Base-by-base conservation (phyloP, 2,888 invertebrate species). In the Nemurella pictetii region DNA sequence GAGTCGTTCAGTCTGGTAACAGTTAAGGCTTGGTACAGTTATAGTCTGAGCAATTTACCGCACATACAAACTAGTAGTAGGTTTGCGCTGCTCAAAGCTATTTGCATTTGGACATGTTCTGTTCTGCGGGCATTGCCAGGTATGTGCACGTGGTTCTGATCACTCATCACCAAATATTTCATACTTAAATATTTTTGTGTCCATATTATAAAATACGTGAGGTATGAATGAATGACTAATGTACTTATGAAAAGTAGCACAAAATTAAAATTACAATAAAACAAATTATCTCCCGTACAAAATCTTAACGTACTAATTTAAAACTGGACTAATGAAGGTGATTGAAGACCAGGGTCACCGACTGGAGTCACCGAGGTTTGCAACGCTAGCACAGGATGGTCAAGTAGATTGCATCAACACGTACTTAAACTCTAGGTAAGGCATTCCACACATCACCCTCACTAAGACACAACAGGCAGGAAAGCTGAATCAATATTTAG, bases 1-100 rank as follows among this genome's bases (percentile, higher is more conserved):
- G 28, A n/a, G 28, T 29, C 78, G 30, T 78, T 78, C 78, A 78
- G 78, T 78, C 78, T 78, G 78, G 55, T 55, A 55, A 78, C 78
- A 30, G n/a, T 78, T 78, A 78, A 78, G 78, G 78, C 78, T 75
- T 55, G 55, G 55, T 55, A n/a, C 20, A 55, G 55, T 55, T 55
- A n/a, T n/a, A 55, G 55, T 55, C 55, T 55, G 55, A 55, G 55
- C 55, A 55, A 55, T 55, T 55, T 55, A 55, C 20, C 55, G 55
- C 55, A 20, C 55, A 55, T 55, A 55, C 1, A 20, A 55, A n/a
- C n/a, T n/a, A 55, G 55, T 55, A 55, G 55, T 55, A 55, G 55
- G 55, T 55, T 3, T 12, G 55, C 55, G 55, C 55, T 20, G 55
- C 12, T 55, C 20, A 55, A 55, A 55, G 55, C 55, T 55, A 55